Percentiles rank a stretch among this genome's conserved stretches.
phyloP scores from a whole-genome alignment of 37 sponge, comb jelly and placozoan species.

The Beroe forskalii region DNA sequence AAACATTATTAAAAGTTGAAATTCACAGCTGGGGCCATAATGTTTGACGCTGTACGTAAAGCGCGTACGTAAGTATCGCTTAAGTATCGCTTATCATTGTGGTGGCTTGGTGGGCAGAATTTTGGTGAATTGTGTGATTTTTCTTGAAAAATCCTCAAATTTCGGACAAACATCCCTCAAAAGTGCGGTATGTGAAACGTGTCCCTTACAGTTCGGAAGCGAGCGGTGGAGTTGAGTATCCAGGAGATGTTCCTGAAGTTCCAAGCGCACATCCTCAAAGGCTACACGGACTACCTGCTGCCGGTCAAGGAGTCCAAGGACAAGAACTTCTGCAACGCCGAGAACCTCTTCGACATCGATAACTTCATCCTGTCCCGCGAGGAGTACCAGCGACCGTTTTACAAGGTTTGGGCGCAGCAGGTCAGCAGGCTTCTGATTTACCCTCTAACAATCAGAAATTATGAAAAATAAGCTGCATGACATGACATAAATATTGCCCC shows the following conservation, averaged over 20 bases:
- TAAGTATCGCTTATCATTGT: no score
- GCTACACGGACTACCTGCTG: conserved; percentile 55
- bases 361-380: conserved; percentile 16
- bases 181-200: no score
- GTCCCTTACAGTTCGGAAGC: neutral
- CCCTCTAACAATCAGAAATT: neutral
- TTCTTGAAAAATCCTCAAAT: no score
- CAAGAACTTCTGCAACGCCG: conserved; percentile 51
- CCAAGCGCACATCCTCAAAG: conserved; percentile 23
- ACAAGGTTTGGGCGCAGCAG: conserved; percentile 39
- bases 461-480: neutral
- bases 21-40: no score
- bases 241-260: conserved; percentile 54
- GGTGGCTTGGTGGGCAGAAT: no score
- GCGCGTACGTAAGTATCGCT: no score
- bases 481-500: neutral
- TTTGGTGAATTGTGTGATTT: neutral
- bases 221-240: conserved; percentile 27
- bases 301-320: conserved; percentile 44
- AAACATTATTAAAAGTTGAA: no score
- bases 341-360: conserved; percentile 27
- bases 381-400: conserved; percentile 12
- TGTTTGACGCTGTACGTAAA: no score
- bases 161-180: no score
- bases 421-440: no score